These are phyloP conservation scores for Drosophila longiperda DNA, from an alignment of 2,888 invertebrate genomes.

Conservation along the genomic window DNA sequence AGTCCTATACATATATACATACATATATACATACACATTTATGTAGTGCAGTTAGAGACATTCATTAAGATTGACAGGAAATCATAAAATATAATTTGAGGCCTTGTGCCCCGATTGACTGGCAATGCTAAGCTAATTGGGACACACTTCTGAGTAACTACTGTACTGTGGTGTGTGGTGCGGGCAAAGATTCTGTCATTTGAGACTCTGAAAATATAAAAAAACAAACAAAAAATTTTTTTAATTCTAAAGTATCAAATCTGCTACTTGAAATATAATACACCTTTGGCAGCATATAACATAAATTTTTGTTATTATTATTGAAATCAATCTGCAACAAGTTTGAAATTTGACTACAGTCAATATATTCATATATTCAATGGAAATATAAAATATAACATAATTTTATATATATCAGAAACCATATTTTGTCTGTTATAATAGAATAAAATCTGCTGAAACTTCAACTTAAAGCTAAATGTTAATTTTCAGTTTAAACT, in stretches of 20 bases:
- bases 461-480: not conserved
- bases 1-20: not conserved
- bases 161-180: slow-evolving; percentile 21
- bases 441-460: not conserved
- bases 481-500: not conserved
- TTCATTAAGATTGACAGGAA: slow-evolving; percentile 77
- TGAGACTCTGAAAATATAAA: not conserved
- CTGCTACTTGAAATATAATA: not conserved
- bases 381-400: not conserved
- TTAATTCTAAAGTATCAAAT: not conserved
- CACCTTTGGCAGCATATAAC: not conserved
- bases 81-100: slow-evolving; percentile 75
- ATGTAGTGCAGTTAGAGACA: slow-evolving; percentile 51
- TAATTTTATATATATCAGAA: not conserved
- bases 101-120: slow-evolving; percentile 54
- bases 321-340: not conserved
- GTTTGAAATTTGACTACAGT: not conserved
- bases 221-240: not conserved
- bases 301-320: not conserved
- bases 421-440: not conserved
- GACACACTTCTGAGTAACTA: slow-evolving; percentile 20
- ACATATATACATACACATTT: not conserved
- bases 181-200: slow-evolving; percentile 4
- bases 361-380: not conserved
- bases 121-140: slow-evolving; percentile 56